Conservation (phyloP, 2,113 vertebrate species). For the Labeo rohita region DNA sequence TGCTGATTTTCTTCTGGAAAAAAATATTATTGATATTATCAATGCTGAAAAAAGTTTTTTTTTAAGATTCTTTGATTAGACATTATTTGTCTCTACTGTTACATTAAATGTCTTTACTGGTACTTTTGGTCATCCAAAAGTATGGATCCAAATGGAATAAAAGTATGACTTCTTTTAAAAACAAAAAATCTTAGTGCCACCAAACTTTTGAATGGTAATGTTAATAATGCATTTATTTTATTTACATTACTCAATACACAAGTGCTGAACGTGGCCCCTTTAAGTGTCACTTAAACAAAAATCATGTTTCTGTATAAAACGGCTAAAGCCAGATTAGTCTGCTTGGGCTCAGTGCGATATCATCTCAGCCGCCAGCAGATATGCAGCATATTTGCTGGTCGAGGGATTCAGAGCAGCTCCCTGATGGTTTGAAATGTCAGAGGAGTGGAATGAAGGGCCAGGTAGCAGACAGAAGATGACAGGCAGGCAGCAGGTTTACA, state of each 20-base stretch:
- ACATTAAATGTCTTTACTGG: not conserved
- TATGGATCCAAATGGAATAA: not conserved
- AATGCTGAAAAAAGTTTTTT: no score
- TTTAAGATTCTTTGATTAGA: no score
- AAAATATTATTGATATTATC: no score
- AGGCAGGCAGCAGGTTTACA: slow-evolving; percentile 49
- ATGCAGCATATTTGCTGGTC: slow-evolving; percentile 27
- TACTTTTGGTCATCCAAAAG: not conserved
- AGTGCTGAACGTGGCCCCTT: not conserved
- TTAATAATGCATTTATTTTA: not conserved
- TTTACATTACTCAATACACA: no score
- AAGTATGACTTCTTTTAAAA: not conserved
- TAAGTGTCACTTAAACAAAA: not conserved
- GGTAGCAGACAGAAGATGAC: slow-evolving; percentile 42
- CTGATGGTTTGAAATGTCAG: slow-evolving; percentile 37
- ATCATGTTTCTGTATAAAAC: not conserved
- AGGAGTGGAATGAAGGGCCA: slow-evolving; percentile 33
- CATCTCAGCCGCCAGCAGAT: not conserved
- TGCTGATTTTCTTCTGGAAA: no score
- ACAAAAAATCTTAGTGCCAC: not conserved
- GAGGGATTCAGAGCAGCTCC: slow-evolving; percentile 11
- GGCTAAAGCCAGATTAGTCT: not conserved
- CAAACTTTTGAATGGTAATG: not conserved
- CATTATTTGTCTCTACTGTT: no score
- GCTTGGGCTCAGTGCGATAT: not conserved